These are phyloP conservation scores for Cavia porcellus DNA, from an alignment of 2,113 vertebrate species.

Conservation along the genomic window DNA sequence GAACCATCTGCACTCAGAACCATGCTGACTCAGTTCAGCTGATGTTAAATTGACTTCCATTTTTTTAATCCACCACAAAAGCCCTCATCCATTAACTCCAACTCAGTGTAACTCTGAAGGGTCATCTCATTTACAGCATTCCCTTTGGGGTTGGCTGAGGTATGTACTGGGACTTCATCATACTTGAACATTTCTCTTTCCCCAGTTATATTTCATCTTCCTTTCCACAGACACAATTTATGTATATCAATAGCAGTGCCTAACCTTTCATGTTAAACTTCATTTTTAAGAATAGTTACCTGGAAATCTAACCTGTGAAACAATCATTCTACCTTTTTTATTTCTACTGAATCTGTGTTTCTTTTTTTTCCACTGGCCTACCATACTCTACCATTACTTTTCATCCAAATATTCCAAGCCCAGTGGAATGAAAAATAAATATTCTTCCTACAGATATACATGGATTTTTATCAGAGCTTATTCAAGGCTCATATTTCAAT, in stretches of 20 bases:
- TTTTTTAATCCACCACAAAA: not conserved
- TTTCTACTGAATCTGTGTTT: slow-evolving; percentile 36
- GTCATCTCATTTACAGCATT: not conserved
- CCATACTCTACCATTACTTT: not conserved
- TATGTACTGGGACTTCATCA: not conserved
- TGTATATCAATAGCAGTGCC: not conserved
- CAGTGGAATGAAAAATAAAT: slow-evolving; percentile 36
- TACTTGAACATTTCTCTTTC: not conserved
- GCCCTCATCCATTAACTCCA: not conserved
- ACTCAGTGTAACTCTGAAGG: not conserved
- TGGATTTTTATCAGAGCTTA: not conserved
- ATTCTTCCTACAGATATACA: not conserved
- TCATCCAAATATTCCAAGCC: not conserved
- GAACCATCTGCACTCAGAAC: no score
- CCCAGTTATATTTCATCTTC: not conserved
- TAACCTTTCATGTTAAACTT: not conserved
- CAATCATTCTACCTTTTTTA: not conserved
- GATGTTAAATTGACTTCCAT: no score
- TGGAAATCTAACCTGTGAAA: not conserved
- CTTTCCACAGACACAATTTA: not conserved
- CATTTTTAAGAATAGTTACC: not conserved
- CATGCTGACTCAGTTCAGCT: no score
- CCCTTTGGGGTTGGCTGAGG: not conserved
- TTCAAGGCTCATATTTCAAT: not conserved
- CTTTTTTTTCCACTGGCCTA: not conserved